phyloP scores from a whole-genome alignment of 2,888 invertebrate genomes.

The Leptarthrus brevirostris region DNA sequence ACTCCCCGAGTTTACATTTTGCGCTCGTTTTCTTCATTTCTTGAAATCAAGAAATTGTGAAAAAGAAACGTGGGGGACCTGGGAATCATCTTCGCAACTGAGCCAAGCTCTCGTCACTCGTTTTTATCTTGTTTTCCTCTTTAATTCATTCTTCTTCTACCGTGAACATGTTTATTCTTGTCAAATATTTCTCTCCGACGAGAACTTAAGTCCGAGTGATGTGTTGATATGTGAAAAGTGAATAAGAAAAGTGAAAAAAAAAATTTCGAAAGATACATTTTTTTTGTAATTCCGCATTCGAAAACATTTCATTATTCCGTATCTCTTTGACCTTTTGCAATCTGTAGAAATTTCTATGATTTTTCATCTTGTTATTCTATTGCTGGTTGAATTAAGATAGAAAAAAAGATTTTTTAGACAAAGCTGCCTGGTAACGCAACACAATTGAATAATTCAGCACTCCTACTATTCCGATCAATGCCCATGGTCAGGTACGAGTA shows the following conservation, averaged over 20 bases:
- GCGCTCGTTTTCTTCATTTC: no score
- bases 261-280: background rate
- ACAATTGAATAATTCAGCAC: no score
- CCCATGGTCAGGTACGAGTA: no score
- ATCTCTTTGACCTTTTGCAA: background rate
- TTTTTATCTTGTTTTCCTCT: conserved; percentile 7
- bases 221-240: conserved; percentile 2
- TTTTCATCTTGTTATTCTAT: background rate
- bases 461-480: no score
- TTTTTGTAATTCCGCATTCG: background rate
- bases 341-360: background rate
- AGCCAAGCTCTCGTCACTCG: background rate
- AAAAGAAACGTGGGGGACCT: no score
- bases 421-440: background rate
- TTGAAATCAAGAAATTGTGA: no score
- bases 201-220: background rate
- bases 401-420: background rate
- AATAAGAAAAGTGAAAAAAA: background rate
- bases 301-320: no score
- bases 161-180: conserved; percentile 38
- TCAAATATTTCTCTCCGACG: conserved; percentile 8
- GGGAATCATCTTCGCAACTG: no score
- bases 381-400: background rate
- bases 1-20: no score
- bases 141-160: background rate